Evolutionary conservation across 1,140 invertebrate genomes (phyloP).

Genomic region (Hycleus phaleratus): DNA sequence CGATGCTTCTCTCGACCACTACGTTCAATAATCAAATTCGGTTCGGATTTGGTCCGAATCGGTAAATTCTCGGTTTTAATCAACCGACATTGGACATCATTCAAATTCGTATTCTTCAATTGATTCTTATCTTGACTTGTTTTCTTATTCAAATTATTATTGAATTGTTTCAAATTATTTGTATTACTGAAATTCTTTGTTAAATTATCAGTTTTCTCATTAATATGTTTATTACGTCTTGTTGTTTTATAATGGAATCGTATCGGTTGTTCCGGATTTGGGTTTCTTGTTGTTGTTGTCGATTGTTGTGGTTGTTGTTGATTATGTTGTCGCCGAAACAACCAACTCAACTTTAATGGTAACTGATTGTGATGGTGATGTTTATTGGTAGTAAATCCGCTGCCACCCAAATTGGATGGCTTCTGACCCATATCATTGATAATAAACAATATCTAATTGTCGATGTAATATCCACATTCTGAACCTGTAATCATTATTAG

Average conservation of each 20-base stretch:
- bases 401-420: constrained; percentile 25
- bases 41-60: constrained; percentile 32
- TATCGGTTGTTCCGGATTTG: constrained; percentile 36
- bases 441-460: not conserved
- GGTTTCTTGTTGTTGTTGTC: constrained; percentile 18
- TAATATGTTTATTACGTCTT: too few species aligned
- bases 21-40: constrained; percentile 26
- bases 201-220: constrained; percentile 22
- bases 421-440: constrained; percentile 38
- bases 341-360: constrained; percentile 23
- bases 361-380: constrained; percentile 14
- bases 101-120: constrained; percentile 20
- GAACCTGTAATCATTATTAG: not conserved
- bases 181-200: constrained; percentile 1
- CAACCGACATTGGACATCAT: constrained; percentile 9
- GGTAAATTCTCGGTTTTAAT: not conserved
- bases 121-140: constrained; percentile 18
- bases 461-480: not conserved
- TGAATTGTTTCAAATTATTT: not conserved
- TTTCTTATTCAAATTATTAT: constrained; percentile 15
- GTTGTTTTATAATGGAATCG: constrained; percentile 37
- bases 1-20: constrained; percentile 16
- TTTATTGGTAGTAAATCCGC: constrained; percentile 11
- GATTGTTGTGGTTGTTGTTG: not conserved
- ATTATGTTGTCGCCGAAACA: constrained; percentile 18